These are phyloP conservation scores for Poecile montanus DNA, from an alignment of 2,797 vertebrate genomes.

Conservation along the genomic window DNA sequence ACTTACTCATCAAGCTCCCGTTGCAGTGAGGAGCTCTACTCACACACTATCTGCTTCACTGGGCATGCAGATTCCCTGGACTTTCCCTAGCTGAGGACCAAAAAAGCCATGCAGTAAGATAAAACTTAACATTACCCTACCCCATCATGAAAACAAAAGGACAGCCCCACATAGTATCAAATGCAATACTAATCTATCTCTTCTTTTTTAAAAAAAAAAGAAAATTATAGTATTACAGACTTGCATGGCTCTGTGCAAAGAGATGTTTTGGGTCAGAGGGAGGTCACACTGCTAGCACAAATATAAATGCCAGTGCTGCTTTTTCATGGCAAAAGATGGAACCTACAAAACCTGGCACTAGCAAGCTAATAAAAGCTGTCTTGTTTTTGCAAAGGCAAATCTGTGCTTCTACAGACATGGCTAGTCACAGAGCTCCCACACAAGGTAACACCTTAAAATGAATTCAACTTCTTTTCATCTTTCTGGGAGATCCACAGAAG, in stretches of 20 bases:
- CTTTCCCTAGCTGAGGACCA: neutral
- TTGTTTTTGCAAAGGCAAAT: neutral
- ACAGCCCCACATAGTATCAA: neutral
- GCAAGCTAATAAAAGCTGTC: neutral
- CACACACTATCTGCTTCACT: neutral
- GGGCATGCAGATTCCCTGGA: neutral
- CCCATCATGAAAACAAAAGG: neutral
- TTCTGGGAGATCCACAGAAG: neutral
- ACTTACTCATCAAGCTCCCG: neutral
- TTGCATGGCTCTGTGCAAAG: neutral
- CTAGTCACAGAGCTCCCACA: neutral
- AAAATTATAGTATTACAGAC: neutral
- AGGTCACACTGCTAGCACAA: neutral
- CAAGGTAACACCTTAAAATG: neutral
- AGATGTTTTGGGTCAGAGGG: neutral
- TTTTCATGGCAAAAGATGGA: neutral
- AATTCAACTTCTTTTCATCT: neutral
- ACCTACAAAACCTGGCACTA: neutral
- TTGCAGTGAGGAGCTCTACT: neutral
- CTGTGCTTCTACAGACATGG: neutral
- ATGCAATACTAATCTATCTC: neutral
- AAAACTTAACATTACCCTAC: neutral
- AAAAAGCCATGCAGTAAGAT: neutral
- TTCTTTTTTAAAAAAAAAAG: neutral
- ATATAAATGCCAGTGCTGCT: neutral